Evolutionary conservation across 2,888 invertebrate genomes (phyloP).

Genomic region (Amiota minor): DNA sequence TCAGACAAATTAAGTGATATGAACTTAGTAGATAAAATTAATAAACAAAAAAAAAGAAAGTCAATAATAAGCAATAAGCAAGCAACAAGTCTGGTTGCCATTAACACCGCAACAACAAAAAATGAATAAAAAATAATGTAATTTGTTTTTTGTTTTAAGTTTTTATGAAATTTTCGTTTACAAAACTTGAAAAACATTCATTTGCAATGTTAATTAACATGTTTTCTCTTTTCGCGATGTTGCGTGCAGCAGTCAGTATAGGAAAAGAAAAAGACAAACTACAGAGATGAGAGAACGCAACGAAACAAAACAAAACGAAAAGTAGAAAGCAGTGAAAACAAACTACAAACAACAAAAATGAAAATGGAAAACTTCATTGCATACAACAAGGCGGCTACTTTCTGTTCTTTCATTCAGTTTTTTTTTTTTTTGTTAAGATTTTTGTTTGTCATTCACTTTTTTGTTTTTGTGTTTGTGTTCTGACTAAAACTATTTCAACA

Average conservation of each 20-base stretch:
- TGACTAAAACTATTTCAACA: not conserved
- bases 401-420: no score
- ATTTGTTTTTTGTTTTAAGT: not conserved
- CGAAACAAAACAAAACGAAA: not conserved
- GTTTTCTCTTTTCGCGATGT: constrained; percentile 16
- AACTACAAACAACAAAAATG: not conserved
- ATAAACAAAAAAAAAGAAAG: not conserved
- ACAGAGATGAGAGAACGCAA: not conserved
- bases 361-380: constrained; percentile 6
- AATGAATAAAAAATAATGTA: not conserved
- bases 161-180: not conserved
- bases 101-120: not conserved
- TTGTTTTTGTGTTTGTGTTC: not conserved
- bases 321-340: not conserved
- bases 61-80: not conserved
- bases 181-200: not conserved
- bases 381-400: constrained; percentile 18
- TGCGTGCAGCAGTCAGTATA: not conserved
- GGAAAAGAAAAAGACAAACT: not conserved
- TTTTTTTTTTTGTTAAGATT: no score
- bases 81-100: not conserved
- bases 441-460: not conserved
- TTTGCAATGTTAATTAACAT: constrained; percentile 16
- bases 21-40: not conserved
- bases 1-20: no score